These are phyloP conservation scores for Odontomachus brunneus DNA, from an alignment of 1,140 invertebrate species.

Conservation along the genomic window DNA sequence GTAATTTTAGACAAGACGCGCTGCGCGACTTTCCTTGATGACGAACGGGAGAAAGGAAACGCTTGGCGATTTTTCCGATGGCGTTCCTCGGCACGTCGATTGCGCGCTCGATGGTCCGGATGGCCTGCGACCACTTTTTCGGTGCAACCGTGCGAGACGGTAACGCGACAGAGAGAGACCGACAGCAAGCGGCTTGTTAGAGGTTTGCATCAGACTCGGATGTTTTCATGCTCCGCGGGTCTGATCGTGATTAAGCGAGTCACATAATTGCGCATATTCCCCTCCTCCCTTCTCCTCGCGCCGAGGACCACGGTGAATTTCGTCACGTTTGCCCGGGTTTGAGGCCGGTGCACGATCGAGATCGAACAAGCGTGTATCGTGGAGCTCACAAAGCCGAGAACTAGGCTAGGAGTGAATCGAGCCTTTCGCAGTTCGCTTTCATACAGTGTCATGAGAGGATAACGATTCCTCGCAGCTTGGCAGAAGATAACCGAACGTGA, in stretches of 20 bases:
- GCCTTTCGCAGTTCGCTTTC: not conserved
- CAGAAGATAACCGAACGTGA: too few relatives aligned
- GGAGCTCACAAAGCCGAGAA: not conserved
- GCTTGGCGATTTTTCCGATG: not conserved
- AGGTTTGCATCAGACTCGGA: slow-evolving; percentile 24
- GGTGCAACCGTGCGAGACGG: not conserved
- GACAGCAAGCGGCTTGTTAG: slow-evolving; percentile 35
- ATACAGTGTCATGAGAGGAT: not conserved
- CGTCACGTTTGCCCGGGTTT: not conserved
- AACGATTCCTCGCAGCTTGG: not conserved
- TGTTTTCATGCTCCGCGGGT: slow-evolving; percentile 20
- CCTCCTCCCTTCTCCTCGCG: too few relatives aligned
- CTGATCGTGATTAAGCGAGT: not conserved
- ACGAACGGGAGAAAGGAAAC: not conserved
- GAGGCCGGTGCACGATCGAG: not conserved
- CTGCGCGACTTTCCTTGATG: not conserved
- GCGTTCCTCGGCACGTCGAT: not conserved
- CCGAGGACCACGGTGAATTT: not conserved
- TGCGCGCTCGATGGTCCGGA: too few relatives aligned
- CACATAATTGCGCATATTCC: not conserved
- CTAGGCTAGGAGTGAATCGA: not conserved
- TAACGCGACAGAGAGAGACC: slow-evolving; percentile 8
- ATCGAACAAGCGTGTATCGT: not conserved
- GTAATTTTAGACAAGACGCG: not conserved
- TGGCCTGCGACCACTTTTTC: slow-evolving; percentile 19